Conservation (phyloP, 2,797 vertebrate species). For the Silurus aristotelis region DNA sequence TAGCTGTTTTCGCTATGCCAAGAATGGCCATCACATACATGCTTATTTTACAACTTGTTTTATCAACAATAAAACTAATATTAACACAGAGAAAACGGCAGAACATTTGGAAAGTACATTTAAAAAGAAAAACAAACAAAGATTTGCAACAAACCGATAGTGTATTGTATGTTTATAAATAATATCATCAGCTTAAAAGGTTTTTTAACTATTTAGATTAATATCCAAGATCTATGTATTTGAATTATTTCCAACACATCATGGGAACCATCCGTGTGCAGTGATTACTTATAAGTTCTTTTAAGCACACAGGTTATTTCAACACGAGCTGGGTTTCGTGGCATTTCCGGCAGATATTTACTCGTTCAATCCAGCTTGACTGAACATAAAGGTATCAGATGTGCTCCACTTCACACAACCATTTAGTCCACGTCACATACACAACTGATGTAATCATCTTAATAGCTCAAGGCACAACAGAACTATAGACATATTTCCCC, state of each 20-base stretch:
- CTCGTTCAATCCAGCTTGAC: constrained; percentile 30
- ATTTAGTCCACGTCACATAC: constrained; percentile 39
- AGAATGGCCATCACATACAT: not conserved
- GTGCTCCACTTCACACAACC: constrained; percentile 52
- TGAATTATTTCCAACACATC: not conserved
- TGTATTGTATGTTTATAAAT: no score
- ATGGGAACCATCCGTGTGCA: not conserved
- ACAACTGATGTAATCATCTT: constrained; percentile 41
- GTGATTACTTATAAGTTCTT: not conserved
- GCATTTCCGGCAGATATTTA: constrained; percentile 47
- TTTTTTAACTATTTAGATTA: not conserved
- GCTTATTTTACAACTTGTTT: not conserved
- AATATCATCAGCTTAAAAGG: not conserved
- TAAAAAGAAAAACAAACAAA: not conserved
- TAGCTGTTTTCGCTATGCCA: constrained; percentile 1
- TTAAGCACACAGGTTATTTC: not conserved
- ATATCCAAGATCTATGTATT: not conserved
- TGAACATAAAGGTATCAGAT: constrained; percentile 66
- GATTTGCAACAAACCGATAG: not conserved
- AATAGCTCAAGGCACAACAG: constrained; percentile 2
- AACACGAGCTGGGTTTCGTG: constrained; percentile 17
- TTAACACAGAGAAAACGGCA: not conserved
- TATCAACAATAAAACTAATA: not conserved
- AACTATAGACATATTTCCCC: not conserved
- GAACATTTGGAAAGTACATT: not conserved